These are phyloP conservation scores for Heterocephalus glaber DNA, from an alignment of 2,113 vertebrate species.

Conservation along the genomic window DNA sequence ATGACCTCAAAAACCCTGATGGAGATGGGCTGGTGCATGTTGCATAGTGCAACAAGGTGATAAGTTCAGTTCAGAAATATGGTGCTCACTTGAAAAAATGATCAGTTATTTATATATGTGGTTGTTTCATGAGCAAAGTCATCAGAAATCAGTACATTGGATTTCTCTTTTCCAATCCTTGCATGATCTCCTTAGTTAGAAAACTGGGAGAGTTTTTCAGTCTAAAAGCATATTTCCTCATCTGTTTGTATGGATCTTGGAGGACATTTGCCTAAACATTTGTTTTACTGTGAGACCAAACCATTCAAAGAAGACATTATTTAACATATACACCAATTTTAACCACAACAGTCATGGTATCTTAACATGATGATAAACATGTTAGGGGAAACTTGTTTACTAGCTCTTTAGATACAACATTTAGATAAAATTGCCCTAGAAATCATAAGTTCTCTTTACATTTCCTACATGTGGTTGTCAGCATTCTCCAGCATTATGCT, in stretches of 20 bases:
- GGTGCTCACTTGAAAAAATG: not conserved
- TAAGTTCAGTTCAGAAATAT: not conserved
- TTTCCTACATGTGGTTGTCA: not conserved
- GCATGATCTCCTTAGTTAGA: not conserved
- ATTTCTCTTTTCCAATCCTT: not conserved
- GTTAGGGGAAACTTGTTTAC: not conserved
- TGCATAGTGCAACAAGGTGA: too few relatives aligned
- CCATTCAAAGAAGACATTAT: constrained; percentile 16
- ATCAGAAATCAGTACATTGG: not conserved
- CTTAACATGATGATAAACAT: not conserved
- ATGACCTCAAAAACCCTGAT: not conserved
- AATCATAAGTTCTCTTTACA: not conserved
- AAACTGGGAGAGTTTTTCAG: not conserved
- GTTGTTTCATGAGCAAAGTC: not conserved
- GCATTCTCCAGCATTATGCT: not conserved
- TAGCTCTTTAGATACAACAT: not conserved
- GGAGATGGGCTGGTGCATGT: not conserved
- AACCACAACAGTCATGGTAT: not conserved
- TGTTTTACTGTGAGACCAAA: constrained; percentile 16
- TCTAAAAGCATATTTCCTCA: not conserved
- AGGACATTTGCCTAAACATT: not conserved
- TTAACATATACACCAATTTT: not conserved
- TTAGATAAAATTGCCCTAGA: not conserved
- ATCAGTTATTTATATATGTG: not conserved
- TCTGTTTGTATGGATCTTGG: not conserved